phyloP scores from a whole-genome alignment of 2,113 vertebrate species.

The Calonectris borealis region DNA sequence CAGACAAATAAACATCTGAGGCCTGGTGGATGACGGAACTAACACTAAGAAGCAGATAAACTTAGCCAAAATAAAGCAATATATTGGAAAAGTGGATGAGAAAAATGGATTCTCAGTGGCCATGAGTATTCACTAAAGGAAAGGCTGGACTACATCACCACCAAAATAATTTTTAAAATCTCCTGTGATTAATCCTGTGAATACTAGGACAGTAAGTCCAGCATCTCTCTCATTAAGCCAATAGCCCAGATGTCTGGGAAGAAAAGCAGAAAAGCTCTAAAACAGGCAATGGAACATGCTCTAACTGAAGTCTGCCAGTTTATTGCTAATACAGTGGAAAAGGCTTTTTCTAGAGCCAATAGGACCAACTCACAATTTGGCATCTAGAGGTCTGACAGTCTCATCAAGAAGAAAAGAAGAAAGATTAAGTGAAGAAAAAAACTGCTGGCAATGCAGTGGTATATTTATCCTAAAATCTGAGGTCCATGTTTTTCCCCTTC shows the following conservation, averaged over 20 bases:
- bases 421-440: not conserved
- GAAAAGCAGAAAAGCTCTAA: not conserved
- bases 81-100: not conserved
- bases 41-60: not conserved
- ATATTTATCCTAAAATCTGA: not conserved
- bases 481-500: not conserved
- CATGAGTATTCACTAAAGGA: not conserved
- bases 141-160: not conserved
- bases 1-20: not conserved
- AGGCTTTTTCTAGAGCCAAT: not conserved
- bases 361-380: not conserved
- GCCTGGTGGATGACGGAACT: not conserved
- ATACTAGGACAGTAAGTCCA: not conserved
- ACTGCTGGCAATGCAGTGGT: not conserved
- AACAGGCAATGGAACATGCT: not conserved
- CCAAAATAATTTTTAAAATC: not conserved
- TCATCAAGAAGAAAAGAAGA: not conserved
- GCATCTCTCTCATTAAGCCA: not conserved
- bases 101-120: not conserved
- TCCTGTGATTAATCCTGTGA: not conserved
- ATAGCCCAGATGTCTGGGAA: not conserved
- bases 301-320: not conserved
- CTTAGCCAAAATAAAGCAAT: not conserved
- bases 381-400: not conserved
- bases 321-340: not conserved